Conservation (phyloP, 2,797 vertebrate species). For the Nannoperca obscura region DNA sequence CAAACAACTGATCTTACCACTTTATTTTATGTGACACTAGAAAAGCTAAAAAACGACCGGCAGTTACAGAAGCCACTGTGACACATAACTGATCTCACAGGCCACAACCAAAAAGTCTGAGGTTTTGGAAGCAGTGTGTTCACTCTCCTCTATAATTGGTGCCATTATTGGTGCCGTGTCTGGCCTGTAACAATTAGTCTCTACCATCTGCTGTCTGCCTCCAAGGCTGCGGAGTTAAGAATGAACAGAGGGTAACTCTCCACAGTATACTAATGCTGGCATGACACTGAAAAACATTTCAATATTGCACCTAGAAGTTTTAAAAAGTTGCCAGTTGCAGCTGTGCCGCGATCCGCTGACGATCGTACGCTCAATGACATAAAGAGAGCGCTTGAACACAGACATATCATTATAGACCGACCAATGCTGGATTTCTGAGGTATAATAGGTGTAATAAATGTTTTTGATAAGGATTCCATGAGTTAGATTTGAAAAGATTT, state of each 20-base stretch:
- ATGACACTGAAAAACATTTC: slow-evolving; percentile 13
- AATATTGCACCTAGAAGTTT: background rate
- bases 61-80: background rate
- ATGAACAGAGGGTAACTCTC: slow-evolving; percentile 33
- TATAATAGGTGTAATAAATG: background rate
- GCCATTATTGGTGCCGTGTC: slow-evolving; percentile 47
- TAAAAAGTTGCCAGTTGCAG: background rate
- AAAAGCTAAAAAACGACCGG: background rate
- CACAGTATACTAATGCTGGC: background rate
- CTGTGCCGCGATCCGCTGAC: background rate
- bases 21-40: background rate
- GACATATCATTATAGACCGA: background rate
- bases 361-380: background rate
- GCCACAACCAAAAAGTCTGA: slow-evolving; percentile 13
- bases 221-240: slow-evolving; percentile 28
- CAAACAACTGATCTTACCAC: background rate
- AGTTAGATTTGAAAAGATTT: background rate
- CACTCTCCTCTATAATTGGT: slow-evolving; percentile 51
- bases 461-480: background rate
- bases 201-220: slow-evolving; percentile 64
- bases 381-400: background rate
- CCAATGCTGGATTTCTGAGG: background rate
- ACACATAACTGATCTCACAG: background rate
- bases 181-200: slow-evolving; percentile 58
- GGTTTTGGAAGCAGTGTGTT: slow-evolving; percentile 42